Evolutionary conservation across 2,888 invertebrate species (phyloP).

Genomic region (Tricholauxania praeusta): DNA sequence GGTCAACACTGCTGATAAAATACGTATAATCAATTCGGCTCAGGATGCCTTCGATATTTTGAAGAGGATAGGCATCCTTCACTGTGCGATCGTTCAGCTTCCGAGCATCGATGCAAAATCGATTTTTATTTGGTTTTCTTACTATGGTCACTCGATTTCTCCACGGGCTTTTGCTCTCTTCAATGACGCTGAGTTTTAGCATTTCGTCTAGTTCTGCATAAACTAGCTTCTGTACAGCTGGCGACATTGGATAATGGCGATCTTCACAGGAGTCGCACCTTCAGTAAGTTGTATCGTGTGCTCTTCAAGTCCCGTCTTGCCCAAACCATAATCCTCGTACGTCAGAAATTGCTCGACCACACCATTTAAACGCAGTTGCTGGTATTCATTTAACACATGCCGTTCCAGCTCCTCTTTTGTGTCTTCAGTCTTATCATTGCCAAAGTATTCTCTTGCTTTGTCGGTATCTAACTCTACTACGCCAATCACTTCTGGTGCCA

Average conservation of each 20-base stretch:
- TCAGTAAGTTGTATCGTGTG: conserved; percentile 20
- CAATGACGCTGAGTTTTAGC: too few species aligned
- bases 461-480: neutral
- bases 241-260: conserved; percentile 11
- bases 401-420: neutral
- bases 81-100: too few species aligned
- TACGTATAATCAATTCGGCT: too few species aligned
- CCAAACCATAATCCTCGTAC: neutral
- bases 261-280: conserved; percentile 14
- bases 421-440: neutral
- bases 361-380: neutral
- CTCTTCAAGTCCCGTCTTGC: conserved; percentile 4
- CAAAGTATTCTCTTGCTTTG: neutral
- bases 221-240: conserved; percentile 8
- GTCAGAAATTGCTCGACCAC: neutral
- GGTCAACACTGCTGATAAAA: too few species aligned
- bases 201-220: conserved; percentile 16
- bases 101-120: too few species aligned
- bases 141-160: too few species aligned
- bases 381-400: neutral
- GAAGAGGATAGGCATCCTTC: too few species aligned
- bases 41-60: too few species aligned
- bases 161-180: conserved; percentile 43
- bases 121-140: too few species aligned
- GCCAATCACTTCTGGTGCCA: neutral